Base-by-base conservation (phyloP, 1,140 invertebrate species). In the Apis laboriosa region DNA sequence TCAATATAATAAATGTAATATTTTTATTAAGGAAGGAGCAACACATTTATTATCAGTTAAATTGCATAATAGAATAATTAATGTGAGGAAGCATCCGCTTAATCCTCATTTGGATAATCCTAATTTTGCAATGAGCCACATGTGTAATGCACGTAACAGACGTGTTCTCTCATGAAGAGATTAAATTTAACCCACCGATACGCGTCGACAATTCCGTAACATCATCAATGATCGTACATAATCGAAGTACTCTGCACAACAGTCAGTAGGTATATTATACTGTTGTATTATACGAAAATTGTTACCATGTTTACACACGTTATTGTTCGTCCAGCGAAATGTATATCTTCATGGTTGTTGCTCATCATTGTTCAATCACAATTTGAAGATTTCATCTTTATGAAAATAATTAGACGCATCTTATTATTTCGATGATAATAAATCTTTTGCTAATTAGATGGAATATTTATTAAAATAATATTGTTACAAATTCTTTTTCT, bases 191-290 rank as follows among this genome's bases (percentile, higher is more conserved):
- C 60, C n/a, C 49, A 21, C 51, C 49, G 28, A 13, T 63, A 28
- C 60, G 49, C 74, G 60, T 64, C 74, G 60, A 64, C 74, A 76
- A 64, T 64, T 76, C 60, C 24, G 60, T 76, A 64, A 76, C 49
- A 64, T 63, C 74, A 53, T 63, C 74, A 53, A 76, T 64, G 74
- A 51, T 60, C 60, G 51, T 53, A 53, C 17, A 51, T 76, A 76
- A 76, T 76, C 63, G 49, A 53, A 64, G 49, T 24, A 24, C 49
- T 17, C 24, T 12, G 34, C 28, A 51, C 49, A 28, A 51, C 58
- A 63, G 24, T 28, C 19, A 24, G 9, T 34, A 17, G n/a, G 11
- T 76, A n/a, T 34, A 53, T 76, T 28, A 76, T 24, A 13, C 11
- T 19, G 73, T 63, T 24, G 49, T 17, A 13, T 56, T 58, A 21